Base-by-base conservation (phyloP, 2,888 invertebrate genomes). In the Drosophila macrospina region DNA sequence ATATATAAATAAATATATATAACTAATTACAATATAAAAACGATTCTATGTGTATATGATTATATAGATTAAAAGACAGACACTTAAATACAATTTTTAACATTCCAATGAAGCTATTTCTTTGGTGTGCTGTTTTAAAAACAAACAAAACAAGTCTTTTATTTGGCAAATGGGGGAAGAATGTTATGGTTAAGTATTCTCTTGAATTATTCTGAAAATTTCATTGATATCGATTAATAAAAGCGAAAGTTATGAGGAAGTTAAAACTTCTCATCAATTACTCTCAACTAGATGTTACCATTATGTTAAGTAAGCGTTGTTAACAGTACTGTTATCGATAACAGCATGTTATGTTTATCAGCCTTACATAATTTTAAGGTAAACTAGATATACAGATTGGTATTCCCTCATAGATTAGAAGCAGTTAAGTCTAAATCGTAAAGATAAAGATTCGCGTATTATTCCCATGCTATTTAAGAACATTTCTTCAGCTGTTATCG, bases 71-170 rank as follows among this genome's bases (percentile, higher is more conserved):
- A 47, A 69, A 75, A 64, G 61, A 57, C 79, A 64, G 60, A 68
- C 68, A 75, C 63, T 84, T 86, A 90, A 89, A 90, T 91, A 91
- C 86, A 90, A 89, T 90, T 90, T 91, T 90, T 88, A 89, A 83
- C 88, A 90, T 90, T 90, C 90, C 86, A 90, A 86, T 87, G 91
- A 86, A 84, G 82, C 62, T 88, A 86, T 88, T 90, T 89, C 86
- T 79, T 88, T 84, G 86, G 90, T 90, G 89, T 89, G 88, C 69
- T 70, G 88, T 90, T 89, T 89, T 67, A 76, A 83, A 82, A 88
- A 88, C 66, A 57, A 85, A n/a, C 7, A 28, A 28, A 39, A 42
- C n/a, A n/a, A n/a, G n/a, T n/a, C 6, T 72, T 75, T 68, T 63
- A 44, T 59, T 67, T 24, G 6, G n/a, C 5, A 10, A 20, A n/a